Base-by-base conservation (phyloP, 2,797 vertebrate species). In the Pachyuromys duprasi region DNA sequence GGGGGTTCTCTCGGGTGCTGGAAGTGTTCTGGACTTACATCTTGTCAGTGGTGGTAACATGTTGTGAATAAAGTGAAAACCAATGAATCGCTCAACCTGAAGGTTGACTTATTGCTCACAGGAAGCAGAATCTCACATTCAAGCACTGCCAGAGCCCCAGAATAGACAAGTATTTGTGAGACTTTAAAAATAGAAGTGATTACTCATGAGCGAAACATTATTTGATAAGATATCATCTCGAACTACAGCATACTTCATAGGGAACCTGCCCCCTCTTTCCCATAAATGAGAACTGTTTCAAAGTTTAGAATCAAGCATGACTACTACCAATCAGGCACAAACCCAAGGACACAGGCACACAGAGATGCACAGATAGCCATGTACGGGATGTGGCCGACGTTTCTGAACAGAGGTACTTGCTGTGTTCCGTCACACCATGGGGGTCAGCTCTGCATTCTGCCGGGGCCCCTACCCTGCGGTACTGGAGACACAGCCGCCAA, bases 181-280 rank as follows among this genome's bases (percentile, higher is more conserved):
- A 42, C 62, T 92, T 92, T 89, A 95, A 96, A 95, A 96, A 88
- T 76, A 78, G 78, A 93, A 93, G 75, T 8, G 31, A 86, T 93
- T 83, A 89, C 62, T 89, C 57, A n/a, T 76, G 80, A 49, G 28
- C 69, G 9, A 93, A 79, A 82, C 84, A 95, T 93, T 86, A 86
- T 78, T 95, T 86, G 49, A 81, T 95, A 96, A 72, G 86, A 81
- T 93, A 81, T 8, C 78, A 84, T 83, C 74, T 91, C 94, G 93
- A 94, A 95, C 72, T 62, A 90, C 86, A 88, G 70, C 76, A 70
- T 53, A 84, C 20, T 26, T 62, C 74, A 83, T 45, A 28, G 75
- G 12, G 55, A 79, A 31, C 67, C n/a, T 82, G 89, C 33, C 65
- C 78, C 45, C 14, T 86, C 67, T 49, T 91, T 74, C 36, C n/a